phyloP scores from a whole-genome alignment of 2,797 vertebrate genomes.

The Argya squamiceps region DNA sequence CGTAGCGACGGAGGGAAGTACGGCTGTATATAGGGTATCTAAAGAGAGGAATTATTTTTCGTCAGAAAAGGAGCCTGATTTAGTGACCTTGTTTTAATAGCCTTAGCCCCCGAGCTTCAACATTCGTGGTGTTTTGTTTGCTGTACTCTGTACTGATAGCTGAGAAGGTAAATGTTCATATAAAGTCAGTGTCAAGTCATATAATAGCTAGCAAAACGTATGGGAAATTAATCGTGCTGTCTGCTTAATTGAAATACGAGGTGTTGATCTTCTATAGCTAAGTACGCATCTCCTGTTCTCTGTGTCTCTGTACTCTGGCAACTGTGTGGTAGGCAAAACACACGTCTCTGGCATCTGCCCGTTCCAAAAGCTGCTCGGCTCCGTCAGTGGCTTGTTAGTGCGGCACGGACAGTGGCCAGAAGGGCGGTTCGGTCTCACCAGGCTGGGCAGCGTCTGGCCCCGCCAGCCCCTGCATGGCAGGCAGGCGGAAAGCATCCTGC shows the following conservation, averaged over 20 bases:
- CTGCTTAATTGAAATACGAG: conserved; percentile 15
- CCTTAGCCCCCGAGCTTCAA: conserved; percentile 12
- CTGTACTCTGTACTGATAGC: conserved; percentile 39
- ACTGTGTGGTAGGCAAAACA: background rate
- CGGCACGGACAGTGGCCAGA: fast-evolving
- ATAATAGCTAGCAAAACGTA: conserved; percentile 45
- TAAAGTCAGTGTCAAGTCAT: conserved; percentile 40
- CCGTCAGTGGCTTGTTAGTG: fast-evolving
- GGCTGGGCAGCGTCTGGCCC: background rate
- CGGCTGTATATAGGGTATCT: background rate
- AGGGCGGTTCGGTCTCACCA: fast-evolving
- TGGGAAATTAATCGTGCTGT: conserved; percentile 25
- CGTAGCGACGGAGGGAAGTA: background rate
- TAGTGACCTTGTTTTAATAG: conserved; percentile 15
- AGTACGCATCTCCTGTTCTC: background rate
- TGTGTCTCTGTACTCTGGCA: background rate
- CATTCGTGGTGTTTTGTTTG: conserved; percentile 34
- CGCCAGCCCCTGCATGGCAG: fast-evolving
- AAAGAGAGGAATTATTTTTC: conserved; percentile 53
- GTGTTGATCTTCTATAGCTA: background rate
- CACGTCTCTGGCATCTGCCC: fast-evolving
- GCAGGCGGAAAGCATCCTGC: background rate
- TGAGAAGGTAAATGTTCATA: conserved; percentile 38
- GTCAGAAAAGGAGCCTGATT: background rate
- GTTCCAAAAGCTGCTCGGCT: background rate